Percentiles rank a stretch among this genome's conserved stretches.
phyloP scores from a whole-genome alignment of 2,797 vertebrate genomes.

The Rhynchonycteris naso region DNA sequence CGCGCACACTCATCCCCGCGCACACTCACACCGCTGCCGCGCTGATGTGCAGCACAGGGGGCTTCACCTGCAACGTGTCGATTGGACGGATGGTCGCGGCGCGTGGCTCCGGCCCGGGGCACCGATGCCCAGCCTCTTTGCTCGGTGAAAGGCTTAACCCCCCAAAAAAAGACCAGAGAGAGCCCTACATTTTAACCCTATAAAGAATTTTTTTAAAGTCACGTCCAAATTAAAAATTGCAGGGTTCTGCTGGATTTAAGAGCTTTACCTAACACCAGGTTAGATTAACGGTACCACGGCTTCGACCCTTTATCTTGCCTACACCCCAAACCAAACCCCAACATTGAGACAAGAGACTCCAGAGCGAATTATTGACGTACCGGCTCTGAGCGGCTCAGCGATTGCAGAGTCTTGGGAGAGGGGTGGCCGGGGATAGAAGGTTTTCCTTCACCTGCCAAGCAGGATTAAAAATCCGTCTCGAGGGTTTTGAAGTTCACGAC shows the following conservation, averaged over 20 bases:
- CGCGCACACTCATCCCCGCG: slow-evolving; percentile 75
- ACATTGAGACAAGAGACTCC: slow-evolving; percentile 17
- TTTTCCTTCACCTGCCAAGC: slow-evolving; percentile 79
- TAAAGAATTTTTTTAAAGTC: background rate
- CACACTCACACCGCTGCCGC: slow-evolving; percentile 74
- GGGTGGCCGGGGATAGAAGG: slow-evolving; percentile 65
- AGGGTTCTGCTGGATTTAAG: slow-evolving; percentile 22
- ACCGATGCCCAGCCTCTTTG: slow-evolving; percentile 20
- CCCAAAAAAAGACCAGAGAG: background rate
- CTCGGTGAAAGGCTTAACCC: background rate
- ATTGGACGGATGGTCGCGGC: slow-evolving; percentile 50
- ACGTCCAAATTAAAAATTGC: slow-evolving; percentile 58
- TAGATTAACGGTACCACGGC: slow-evolving; percentile 17
- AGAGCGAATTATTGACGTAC: slow-evolving; percentile 65
- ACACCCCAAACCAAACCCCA: background rate
- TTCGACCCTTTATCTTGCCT: slow-evolving; percentile 48
- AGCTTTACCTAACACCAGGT: slow-evolving; percentile 56
- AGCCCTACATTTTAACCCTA: background rate
- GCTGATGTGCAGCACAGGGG: slow-evolving; percentile 68
- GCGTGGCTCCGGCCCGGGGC: slow-evolving; percentile 53
- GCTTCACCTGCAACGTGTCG: slow-evolving; percentile 80
- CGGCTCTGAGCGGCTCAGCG: slow-evolving; percentile 57
- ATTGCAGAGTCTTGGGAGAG: slow-evolving; percentile 68
- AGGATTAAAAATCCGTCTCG: slow-evolving; percentile 68
- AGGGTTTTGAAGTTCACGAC: slow-evolving; percentile 80